A percentile compares a stretch with the other conserved stretches of the same genome.
Conservation (phyloP, 2,113 vertebrate species). For the Myiopsitta monachus region DNA sequence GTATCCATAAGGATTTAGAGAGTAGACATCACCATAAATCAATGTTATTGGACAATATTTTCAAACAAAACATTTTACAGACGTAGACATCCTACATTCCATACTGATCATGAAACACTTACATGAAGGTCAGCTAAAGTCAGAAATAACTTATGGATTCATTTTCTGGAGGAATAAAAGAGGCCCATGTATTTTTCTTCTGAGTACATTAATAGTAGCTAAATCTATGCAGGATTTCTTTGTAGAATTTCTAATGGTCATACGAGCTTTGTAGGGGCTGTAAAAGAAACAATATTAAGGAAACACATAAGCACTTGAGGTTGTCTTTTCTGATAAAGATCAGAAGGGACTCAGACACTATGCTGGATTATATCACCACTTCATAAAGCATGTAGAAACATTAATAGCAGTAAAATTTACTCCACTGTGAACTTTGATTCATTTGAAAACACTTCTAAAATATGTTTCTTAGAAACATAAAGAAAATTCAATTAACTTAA, state of each 20-base stretch:
- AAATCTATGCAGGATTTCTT: constrained; percentile 11
- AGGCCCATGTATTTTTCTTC: background rate
- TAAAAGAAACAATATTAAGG: constrained; percentile 32
- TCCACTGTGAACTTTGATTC: background rate
- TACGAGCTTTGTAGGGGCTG: constrained; percentile 3
- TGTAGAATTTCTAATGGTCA: constrained; percentile 13
- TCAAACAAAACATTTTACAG: constrained; percentile 74
- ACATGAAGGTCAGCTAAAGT: constrained; percentile 74
- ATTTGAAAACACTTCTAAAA: background rate
- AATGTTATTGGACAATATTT: constrained; percentile 75
- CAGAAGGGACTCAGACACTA: background rate
- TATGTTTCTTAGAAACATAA: background rate
- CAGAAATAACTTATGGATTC: constrained; percentile 48
- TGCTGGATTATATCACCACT: background rate
- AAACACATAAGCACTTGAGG: background rate
- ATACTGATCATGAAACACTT: constrained; percentile 53
- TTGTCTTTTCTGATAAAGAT: constrained; percentile 38
- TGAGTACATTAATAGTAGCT: background rate
- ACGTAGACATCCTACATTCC: constrained; percentile 52
- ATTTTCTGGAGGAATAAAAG: constrained; percentile 51
- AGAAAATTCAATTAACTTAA: background rate
- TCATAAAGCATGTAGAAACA: background rate
- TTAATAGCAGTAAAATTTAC: background rate
- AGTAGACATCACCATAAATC: constrained; percentile 73
- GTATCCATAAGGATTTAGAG: constrained; percentile 70